Base-by-base conservation (phyloP, 2,888 invertebrate species). In the Orthosia gothica region DNA sequence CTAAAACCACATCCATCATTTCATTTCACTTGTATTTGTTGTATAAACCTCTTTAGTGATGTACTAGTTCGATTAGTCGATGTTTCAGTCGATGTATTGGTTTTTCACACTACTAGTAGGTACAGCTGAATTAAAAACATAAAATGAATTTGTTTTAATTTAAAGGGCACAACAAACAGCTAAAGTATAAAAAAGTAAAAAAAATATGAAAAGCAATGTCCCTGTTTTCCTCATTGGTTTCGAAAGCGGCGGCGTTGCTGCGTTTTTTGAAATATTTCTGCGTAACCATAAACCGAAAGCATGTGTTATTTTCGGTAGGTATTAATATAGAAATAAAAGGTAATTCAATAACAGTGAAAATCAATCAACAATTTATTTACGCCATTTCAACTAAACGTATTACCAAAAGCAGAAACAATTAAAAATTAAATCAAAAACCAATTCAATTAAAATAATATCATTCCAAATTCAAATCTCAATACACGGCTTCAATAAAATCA, bases 1-100 rank as follows among this genome's bases (percentile, higher is more conserved):
- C 70, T 74, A 59, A 79, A 79, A 79, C 83, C 66, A 74, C 78
- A 86, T 87, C 65, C 78, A 79, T 83, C 72, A 78, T 86, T 87
- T 77, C 68, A 81, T 81, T 84, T 77, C 61, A 61, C 72, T 78
- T 84, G 64, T 82, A 76, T 82, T 86, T 79, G 78, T 70, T 70
- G 54, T 72, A 70, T 66, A 70, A 76, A 85, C 70, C 68, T 57
- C 58, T 67, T 64, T 55, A 85, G 83, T 69, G 83, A 74, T 68
- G 82, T 79, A 13, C 58, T 23, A 49, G 15, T 59, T 47, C 23
- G 58, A 66, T 76, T 69, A 26, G 20, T 81, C 74, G 73, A 84
- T 62, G 20, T 64, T 68, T 69, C 26, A 18, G 23, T 67, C 50
- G 52, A 57, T 47, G 16, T 26, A 55, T 45, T 59, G 45, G 2